Evolutionary conservation across 2,113 vertebrate species (phyloP).

Genomic region (Myotis brandtii): DNA sequence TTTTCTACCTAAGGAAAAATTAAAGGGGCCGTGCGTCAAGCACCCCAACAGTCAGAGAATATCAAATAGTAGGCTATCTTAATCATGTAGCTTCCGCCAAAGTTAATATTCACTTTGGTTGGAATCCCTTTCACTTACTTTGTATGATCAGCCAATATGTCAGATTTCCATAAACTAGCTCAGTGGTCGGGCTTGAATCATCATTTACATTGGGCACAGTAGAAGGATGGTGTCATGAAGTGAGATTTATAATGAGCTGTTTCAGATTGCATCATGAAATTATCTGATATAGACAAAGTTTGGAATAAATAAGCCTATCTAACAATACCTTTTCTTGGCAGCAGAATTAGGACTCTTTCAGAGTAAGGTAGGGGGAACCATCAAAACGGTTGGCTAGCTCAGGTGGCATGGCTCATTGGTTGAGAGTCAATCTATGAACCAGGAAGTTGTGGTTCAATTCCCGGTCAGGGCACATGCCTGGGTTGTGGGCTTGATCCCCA

Average conservation of each 20-base stretch:
- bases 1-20: neutral
- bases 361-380: neutral
- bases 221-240: neutral
- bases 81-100: neutral
- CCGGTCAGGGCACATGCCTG: too few relatives aligned
- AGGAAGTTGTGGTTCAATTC: too few relatives aligned
- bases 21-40: neutral
- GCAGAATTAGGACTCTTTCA: neutral
- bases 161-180: neutral
- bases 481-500: too few relatives aligned
- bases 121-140: neutral
- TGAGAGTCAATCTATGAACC: too few relatives aligned
- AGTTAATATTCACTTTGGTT: neutral
- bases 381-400: neutral
- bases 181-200: neutral
- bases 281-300: neutral
- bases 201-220: neutral
- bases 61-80: neutral
- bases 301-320: neutral
- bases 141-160: neutral
- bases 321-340: neutral
- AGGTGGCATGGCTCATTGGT: too few relatives aligned
- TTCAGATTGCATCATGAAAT: neutral
- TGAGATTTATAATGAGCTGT: neutral
- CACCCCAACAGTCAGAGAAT: neutral